These are phyloP conservation scores for Falcaria lacertinaria DNA, from an alignment of 2,888 invertebrate species.

Conservation along the genomic window DNA sequence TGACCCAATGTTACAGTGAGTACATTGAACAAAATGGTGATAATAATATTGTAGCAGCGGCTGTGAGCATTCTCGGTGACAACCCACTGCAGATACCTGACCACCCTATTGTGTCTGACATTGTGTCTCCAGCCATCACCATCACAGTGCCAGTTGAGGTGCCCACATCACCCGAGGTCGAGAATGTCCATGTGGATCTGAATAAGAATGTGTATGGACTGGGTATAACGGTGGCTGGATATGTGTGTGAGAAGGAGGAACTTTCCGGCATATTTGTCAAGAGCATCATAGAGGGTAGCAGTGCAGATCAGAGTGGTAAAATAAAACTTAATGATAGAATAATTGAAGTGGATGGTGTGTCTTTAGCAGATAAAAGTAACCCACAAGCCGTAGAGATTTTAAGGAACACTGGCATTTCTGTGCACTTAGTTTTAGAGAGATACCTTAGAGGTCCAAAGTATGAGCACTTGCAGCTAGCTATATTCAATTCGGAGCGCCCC, in stretches of 20 bases:
- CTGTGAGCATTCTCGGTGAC: constrained; percentile 69
- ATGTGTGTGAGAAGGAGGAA: constrained; percentile 98
- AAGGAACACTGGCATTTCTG: constrained; percentile 94
- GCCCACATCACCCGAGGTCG: constrained; percentile 91
- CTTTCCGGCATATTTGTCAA: constrained; percentile 99
- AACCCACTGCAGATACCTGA: constrained; percentile 64
- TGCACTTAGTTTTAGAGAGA: constrained; percentile 93
- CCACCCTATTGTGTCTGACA: constrained; percentile 53
- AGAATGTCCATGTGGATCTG: constrained; percentile 93
- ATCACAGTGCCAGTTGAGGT: constrained; percentile 74
- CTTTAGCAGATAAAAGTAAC: constrained; percentile 95
- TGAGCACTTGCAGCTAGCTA: constrained; percentile 93
- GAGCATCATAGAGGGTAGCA: constrained; percentile 97
- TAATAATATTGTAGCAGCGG: constrained; percentile 55
- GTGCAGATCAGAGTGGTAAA: constrained; percentile 94
- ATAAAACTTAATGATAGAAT: constrained; percentile 98
- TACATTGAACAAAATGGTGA: constrained; percentile 61
- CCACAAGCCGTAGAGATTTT: constrained; percentile 97
- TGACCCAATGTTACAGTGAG: constrained; percentile 61
- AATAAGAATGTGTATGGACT: constrained; percentile 95
- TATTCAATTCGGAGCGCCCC: constrained; percentile 81
- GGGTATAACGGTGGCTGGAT: constrained; percentile 97
- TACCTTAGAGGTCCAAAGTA: constrained; percentile 96
- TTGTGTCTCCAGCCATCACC: constrained; percentile 66
- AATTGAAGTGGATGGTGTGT: constrained; percentile 95